Percentiles rank a stretch among this genome's conserved stretches.
phyloP scores from a whole-genome alignment of 2,888 invertebrate species.

The Liodrosophila aerea region DNA sequence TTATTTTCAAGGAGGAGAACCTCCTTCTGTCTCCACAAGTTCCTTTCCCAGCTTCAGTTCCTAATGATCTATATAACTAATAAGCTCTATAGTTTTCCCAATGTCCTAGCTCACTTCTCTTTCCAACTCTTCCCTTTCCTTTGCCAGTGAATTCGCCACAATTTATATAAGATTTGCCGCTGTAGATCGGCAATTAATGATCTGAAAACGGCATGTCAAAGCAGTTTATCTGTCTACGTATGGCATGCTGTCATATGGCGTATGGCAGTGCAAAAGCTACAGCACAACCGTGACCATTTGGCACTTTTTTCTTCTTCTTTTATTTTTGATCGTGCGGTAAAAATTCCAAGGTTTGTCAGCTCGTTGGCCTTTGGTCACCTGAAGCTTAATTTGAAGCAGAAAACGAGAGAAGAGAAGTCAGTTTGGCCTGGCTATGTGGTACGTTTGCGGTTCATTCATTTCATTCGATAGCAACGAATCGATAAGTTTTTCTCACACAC shows the following conservation, averaged over 20 bases:
- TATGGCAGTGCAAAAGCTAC: slow-evolving; percentile 13
- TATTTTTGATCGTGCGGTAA: slow-evolving; percentile 48
- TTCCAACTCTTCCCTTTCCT: too few relatives aligned
- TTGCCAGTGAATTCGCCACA: too few relatives aligned
- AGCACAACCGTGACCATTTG: slow-evolving; percentile 46
- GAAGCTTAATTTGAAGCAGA: slow-evolving; percentile 72
- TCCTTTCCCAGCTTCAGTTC: too few relatives aligned
- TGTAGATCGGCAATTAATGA: slow-evolving; percentile 60
- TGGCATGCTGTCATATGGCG: slow-evolving; percentile 55
- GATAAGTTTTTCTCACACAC: slow-evolving; percentile 75
- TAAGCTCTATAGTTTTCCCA: too few relatives aligned
- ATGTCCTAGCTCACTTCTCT: too few relatives aligned
- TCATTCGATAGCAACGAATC: slow-evolving; percentile 61
- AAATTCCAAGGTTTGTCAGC: slow-evolving; percentile 78
- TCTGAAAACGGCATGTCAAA: slow-evolving; percentile 58
- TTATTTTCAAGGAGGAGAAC: too few relatives aligned
- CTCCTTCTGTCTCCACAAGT: too few relatives aligned
- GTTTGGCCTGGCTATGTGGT: slow-evolving; percentile 30
- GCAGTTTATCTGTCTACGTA: slow-evolving; percentile 51
- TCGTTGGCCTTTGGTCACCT: slow-evolving; percentile 81
- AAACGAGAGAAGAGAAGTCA: background rate
- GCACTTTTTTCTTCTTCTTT: too few relatives aligned
- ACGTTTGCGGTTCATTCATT: slow-evolving; percentile 51
- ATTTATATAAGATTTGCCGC: background rate
- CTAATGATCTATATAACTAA: background rate